phyloP scores from a whole-genome alignment of 1,140 invertebrate species.

The Charaxes varanes region DNA sequence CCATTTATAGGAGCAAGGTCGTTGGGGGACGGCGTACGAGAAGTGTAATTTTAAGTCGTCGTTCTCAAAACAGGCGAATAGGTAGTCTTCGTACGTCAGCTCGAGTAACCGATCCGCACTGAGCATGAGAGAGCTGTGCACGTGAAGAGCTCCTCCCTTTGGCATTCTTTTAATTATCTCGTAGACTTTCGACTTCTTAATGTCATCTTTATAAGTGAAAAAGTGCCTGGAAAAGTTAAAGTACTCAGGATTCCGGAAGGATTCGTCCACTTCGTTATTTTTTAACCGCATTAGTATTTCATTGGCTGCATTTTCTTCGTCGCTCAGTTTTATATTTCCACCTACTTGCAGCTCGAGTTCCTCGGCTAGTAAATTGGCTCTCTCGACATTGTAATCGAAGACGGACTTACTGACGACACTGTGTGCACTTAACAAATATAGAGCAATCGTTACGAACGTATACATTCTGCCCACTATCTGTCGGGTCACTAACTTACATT shows the following conservation, averaged over 20 bases:
- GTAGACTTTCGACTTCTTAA: conserved; percentile 81
- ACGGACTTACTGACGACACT: conserved; percentile 16
- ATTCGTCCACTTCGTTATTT: conserved; percentile 74
- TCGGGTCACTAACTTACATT: conserved; percentile 24
- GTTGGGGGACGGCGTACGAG: conserved; percentile 39
- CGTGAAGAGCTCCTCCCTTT: conserved; percentile 83
- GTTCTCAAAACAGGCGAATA: conserved; percentile 78
- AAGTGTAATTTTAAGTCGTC: conserved; percentile 51
- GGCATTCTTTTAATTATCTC: conserved; percentile 80
- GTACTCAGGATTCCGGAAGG: conserved; percentile 70
- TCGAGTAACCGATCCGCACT: conserved; percentile 79
- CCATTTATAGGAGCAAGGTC: conserved; percentile 74
- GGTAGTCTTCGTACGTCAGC: conserved; percentile 80
- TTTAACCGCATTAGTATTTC: conserved; percentile 80
- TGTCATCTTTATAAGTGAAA: conserved; percentile 76
- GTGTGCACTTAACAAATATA: conserved; percentile 12
- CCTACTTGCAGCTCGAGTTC: conserved; percentile 53
- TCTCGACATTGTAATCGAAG: conserved; percentile 27
- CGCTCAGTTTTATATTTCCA: conserved; percentile 66
- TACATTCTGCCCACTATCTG: conserved; percentile 20
- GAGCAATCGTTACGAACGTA: conserved; percentile 5
- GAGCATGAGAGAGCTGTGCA: conserved; percentile 80
- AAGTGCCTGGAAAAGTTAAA: conserved; percentile 82
- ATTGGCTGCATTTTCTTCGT: conserved; percentile 77
- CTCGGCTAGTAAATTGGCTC: conserved; percentile 34